Evolutionary conservation across 1,140 invertebrate species (phyloP), one percentile per base, ranked within the genome.

Genomic region (Acyrthosiphon pisum): DNA sequence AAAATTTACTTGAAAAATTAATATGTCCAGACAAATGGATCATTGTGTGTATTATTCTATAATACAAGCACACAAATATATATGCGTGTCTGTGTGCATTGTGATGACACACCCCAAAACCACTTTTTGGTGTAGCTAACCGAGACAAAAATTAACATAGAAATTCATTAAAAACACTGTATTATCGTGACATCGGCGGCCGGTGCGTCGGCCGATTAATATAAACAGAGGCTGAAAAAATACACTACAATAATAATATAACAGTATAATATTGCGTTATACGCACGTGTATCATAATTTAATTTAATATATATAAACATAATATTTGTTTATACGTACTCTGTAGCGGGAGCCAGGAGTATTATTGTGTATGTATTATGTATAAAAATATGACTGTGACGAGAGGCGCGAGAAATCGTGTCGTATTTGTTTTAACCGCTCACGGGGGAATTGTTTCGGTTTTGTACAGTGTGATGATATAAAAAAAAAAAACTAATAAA

Each of bases 81-180:
- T 8, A n/a, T 76, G 30, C 4, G 14, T 76, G 60, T n/a, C 2
- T n/a, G 30, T 18, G 30, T n/a, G 3, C 30, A 56, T 56, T n/a
- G 60, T 76, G 56, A 60, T 30, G 60, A 76, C 60, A 76, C 60
- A 76, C 60, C 60, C 60, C 60, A 76, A 76, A 76, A 76, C 60
- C 60, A n/a, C 60, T 76, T 76, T 53, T 76, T n/a, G 30, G 30
- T 76, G 60, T 18, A 68, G 30, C 30, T 68, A 68, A 68, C 60
- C 60, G 30, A n/a, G 30, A 76, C 60, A n/a, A 76, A 76, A 76
- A 76, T 76, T 76, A 76, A 76, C 60, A 76, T 76, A 76, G 60
- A 76, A n/a, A 76, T 76, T 76, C 60, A 76, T 76, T 76, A 76
- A 76, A 76, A 76, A n/a, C n/a, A 76, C n/a, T 6, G n/a, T 76